Evolutionary conservation across 2,888 invertebrate genomes (phyloP).

Genomic region (Malthinus seriepunctatus): DNA sequence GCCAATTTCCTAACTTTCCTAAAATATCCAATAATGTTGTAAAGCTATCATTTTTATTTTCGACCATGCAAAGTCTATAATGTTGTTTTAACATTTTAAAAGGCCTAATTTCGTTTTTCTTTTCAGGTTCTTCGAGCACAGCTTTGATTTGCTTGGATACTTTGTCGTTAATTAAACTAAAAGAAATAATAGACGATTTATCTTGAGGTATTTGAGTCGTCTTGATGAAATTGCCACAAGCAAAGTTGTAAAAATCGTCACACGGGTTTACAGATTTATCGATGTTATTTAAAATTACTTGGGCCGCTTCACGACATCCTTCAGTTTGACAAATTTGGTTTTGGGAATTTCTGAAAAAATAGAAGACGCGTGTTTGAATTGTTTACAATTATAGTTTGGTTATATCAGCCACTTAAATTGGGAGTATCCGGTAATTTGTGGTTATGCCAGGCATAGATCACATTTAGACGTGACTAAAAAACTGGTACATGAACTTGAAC

Average conservation of each 20-base stretch:
- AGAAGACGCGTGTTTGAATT: neutral
- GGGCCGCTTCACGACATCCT: conserved; percentile 79
- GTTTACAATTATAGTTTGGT: neutral
- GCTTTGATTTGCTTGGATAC: conserved; percentile 3
- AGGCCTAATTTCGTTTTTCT: conserved; percentile 7
- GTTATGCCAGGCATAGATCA: too few species aligned
- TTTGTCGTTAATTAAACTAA: neutral
- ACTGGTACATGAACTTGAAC: too few species aligned
- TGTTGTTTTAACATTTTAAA: conserved; percentile 4
- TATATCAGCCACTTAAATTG: neutral
- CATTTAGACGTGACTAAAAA: too few species aligned
- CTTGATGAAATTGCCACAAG: conserved; percentile 16
- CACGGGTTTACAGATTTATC: conserved; percentile 71
- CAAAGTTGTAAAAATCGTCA: conserved; percentile 40
- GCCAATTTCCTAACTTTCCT: conserved; percentile 86
- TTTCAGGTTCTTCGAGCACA: conserved; percentile 1
- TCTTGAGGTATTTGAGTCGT: conserved; percentile 10
- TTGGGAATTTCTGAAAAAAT: neutral
- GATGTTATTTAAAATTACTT: conserved; percentile 67
- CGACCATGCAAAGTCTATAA: conserved; percentile 80
- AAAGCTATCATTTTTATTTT: conserved; percentile 66
- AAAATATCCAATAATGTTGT: conserved; percentile 73
- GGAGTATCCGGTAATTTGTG: too few species aligned
- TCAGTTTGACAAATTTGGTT: conserved; percentile 53
- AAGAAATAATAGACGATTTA: neutral